Base-by-base conservation (phyloP, 2,113 vertebrate species). In the Aspiorhynchus laticeps region DNA sequence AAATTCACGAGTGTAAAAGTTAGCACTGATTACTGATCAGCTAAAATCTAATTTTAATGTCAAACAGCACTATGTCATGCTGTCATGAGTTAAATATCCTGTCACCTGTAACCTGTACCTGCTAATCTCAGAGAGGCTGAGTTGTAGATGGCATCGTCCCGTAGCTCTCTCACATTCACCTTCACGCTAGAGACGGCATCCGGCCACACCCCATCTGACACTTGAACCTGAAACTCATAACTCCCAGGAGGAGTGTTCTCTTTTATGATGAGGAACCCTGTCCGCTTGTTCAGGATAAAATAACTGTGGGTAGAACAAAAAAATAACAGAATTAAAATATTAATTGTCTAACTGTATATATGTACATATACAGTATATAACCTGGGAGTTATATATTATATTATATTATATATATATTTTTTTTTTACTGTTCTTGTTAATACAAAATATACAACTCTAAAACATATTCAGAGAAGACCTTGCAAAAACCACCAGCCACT, bases 131-230 rank as follows among this genome's bases (percentile, higher is more conserved):
- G 83, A 5, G 95, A 95, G 5, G 94, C 97, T 0, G 97, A 96
- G 91, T 95, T 97, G 89, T 95, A 92, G 90, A 97, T 93, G 84
- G 95, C 94, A 78, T 97, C 96, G 3, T 95, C 95, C 46, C 94
- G 93, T 87, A 97, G 91, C 87, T 97, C 95, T 91, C 91, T 93
- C n/a, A 97, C 94, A 0, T 96, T 92, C 51, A 97, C 95, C 1
- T 91, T 92, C 31, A 97, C 93, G 7, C 93, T 94, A 81, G 96
- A 97, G 77, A 96, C 43, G 7, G 93, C 95, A 79, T 98, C 97
- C 19, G 96, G 96, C 96, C 97, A 98, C 78, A 97, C 88, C 26
- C 95, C 96, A 89, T 98, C 97, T 7, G 96, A 96, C 87, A 97
- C 96, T 31, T 94, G 95, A 41, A 97, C 93, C 92, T 95, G 94